Evolutionary conservation across 2,113 vertebrate genomes (phyloP), one percentile per base, ranked within the genome.

Genomic region (Nicator chloris): DNA sequence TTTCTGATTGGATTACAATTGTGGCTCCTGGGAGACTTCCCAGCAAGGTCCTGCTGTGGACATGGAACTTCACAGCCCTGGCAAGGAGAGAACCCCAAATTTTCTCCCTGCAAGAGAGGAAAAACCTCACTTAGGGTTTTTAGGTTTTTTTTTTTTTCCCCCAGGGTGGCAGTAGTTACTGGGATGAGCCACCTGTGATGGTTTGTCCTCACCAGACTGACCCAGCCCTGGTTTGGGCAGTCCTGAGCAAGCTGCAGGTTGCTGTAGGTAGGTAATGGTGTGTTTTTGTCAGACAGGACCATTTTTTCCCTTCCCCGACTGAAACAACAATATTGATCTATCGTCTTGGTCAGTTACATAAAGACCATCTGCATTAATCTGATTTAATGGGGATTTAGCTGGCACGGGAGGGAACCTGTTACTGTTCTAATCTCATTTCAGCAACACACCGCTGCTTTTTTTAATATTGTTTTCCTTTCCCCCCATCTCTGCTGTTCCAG

Each of bases 291-390:
- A 82, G 94, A 92, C 91, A 76, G 76, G 93, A 90, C 79, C 69
- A 82, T 61, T 79, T 95, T 94, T 85, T 93, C 78, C 90, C 73
- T 90, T 88, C 88, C 68, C n/a, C 15, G 28, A 71, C 70, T 92
- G 89, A 90, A 94, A 96, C 94, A 97, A 85, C 92, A 84, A 70
- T 97, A 98, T 98, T 97, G 98, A 98, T 98, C 96, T 94, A 69
- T 83, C 80, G 31, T 83, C 82, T 87, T 88, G 92, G 96, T 96
- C 91, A 96, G 97, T 93, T 97, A 95, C 88, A 96, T 96, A 92
- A 93, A 97, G 97, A 97, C 84, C 94, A 97, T 96, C 96, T 96
- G 95, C 95, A 97, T 97, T 97, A 97, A 97, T 97, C 95, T 91
- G 95, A 97, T 96, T 97, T 97, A 97, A 97, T 97, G 96, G 96